Percentiles rank a stretch among this genome's conserved stretches.
phyloP scores from a whole-genome alignment of 2,113 vertebrate species.

The Macquaria australasica region DNA sequence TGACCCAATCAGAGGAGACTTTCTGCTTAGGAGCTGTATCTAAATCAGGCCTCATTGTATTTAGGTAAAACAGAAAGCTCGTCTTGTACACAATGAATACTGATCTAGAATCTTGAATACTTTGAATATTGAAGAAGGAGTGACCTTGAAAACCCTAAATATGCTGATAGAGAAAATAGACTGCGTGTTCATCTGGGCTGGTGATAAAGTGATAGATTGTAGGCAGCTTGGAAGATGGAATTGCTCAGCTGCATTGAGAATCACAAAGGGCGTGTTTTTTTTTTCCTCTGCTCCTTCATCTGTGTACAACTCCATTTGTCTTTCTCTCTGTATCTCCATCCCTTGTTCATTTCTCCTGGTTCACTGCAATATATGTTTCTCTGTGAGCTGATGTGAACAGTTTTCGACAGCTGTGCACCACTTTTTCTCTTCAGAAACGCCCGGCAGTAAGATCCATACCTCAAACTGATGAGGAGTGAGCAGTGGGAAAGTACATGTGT shows the following conservation, averaged over 20 bases:
- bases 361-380: conserved; percentile 38
- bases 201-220: conserved; percentile 75
- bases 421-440: conserved; percentile 9
- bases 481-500: conserved; percentile 15
- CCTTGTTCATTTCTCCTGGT: conserved; percentile 46
- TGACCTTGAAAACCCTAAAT: conserved; percentile 61
- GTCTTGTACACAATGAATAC: conserved; percentile 34
- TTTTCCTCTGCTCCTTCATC: conserved; percentile 47
- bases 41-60: conserved; percentile 24
- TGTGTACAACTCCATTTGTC: conserved; percentile 64
- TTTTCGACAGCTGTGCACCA: conserved; percentile 16
- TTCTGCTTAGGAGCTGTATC: conserved; percentile 16
- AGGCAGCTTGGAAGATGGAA: conserved; percentile 58
- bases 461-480: conserved; percentile 55
- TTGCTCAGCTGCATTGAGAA: conserved; percentile 62
- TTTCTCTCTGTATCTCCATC: conserved; percentile 42
- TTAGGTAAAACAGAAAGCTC: conserved; percentile 24
- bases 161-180: conserved; percentile 72
- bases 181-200: conserved; percentile 51
- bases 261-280: conserved; percentile 61
- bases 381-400: conserved; percentile 41
- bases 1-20: conserved; percentile 4
- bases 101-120: conserved; percentile 41
- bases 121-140: conserved; percentile 49
- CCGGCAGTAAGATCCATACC: conserved; percentile 31